Evolutionary conservation across 2,797 vertebrate genomes (phyloP).

Genomic region (Gymnocypris eckloni): DNA sequence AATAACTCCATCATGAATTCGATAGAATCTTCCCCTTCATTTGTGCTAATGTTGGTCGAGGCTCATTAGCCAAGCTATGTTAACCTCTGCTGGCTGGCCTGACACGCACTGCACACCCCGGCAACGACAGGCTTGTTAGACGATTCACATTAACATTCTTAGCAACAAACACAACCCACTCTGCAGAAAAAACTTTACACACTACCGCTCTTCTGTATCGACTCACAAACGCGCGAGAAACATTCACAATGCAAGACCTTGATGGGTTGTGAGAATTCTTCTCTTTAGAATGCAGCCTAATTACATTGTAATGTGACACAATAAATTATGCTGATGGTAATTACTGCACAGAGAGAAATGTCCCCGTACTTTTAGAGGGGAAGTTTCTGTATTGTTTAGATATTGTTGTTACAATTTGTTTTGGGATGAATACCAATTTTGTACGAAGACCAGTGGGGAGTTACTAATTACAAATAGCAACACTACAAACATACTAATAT

Average conservation of each 20-base stretch:
- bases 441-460: background rate
- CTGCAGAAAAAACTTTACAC: slow-evolving; percentile 20
- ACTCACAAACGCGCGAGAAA: background rate
- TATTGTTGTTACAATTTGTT: slow-evolving; percentile 34
- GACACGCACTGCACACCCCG: slow-evolving; percentile 48
- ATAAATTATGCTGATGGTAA: slow-evolving; percentile 47
- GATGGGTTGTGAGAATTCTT: slow-evolving; percentile 33
- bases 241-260: background rate
- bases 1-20: slow-evolving; percentile 45
- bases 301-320: slow-evolving; percentile 46
- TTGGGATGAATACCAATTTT: slow-evolving; percentile 37
- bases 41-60: slow-evolving; percentile 51
- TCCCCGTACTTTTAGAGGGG: background rate
- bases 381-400: slow-evolving; percentile 30
- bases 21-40: slow-evolving; percentile 52
- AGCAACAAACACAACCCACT: slow-evolving; percentile 49
- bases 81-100: slow-evolving; percentile 58
- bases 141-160: slow-evolving; percentile 49
- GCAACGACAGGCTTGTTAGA: slow-evolving; percentile 48
- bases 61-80: slow-evolving; percentile 58
- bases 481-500: background rate
- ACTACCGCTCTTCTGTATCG: slow-evolving; percentile 21
- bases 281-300: slow-evolving; percentile 39
- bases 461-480: slow-evolving; percentile 26
- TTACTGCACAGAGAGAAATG: slow-evolving; percentile 32